A percentile compares a stretch with the other conserved stretches of the same genome.
These are phyloP conservation scores for Hypocryptadius cinnamomeus DNA, from an alignment of 2,113 vertebrate genomes.

Conservation along the genomic window DNA sequence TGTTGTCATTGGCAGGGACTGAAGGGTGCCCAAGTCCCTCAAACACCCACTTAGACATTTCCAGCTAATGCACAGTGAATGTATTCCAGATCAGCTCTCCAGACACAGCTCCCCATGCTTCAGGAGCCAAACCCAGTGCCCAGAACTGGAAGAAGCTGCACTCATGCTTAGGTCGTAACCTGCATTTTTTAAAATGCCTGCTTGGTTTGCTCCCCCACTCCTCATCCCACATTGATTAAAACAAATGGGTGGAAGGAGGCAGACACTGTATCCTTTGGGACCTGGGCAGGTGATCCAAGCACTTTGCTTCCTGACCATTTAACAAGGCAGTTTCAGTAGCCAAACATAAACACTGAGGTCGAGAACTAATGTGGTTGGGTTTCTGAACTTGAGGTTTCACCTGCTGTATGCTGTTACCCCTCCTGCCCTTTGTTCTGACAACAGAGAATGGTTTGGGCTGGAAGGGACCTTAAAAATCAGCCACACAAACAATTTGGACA, in stretches of 20 bases:
- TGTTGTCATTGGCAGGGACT: not conserved
- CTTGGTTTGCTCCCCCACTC: rapidly evolving
- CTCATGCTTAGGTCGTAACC: not conserved
- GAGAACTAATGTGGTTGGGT: not conserved
- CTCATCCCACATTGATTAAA: not conserved
- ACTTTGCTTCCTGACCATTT: not conserved
- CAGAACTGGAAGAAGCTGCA: not conserved
- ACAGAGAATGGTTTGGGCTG: not conserved
- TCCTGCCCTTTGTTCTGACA: not conserved
- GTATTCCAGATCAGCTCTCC: not conserved
- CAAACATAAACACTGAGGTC: not conserved
- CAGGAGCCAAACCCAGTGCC: not conserved
- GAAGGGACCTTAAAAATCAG: not conserved
- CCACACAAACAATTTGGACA: not conserved
- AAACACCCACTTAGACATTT: not conserved
- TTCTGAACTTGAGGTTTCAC: not conserved
- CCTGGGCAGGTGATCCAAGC: not conserved
- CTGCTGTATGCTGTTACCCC: not conserved
- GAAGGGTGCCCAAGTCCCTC: not conserved
- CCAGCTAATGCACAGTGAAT: not conserved
- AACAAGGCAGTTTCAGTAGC: not conserved
- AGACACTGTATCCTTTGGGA: not conserved
- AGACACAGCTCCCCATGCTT: not conserved
- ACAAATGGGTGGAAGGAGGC: not conserved
- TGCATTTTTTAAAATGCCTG: not conserved